Conservation (phyloP, 2,113 vertebrate species). For the Columbina picui region DNA sequence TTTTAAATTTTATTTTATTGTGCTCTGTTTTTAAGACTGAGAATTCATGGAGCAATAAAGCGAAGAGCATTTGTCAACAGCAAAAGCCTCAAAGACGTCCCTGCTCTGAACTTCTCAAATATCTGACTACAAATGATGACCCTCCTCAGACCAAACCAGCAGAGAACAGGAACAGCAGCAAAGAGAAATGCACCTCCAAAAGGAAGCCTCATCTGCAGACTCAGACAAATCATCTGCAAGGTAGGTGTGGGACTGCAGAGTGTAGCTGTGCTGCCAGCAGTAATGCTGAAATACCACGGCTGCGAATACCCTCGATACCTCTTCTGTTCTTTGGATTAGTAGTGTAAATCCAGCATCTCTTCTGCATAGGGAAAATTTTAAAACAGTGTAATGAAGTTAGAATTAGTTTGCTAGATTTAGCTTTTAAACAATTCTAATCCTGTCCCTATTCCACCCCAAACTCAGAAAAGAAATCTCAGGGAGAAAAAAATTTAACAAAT, state of each 20-base stretch:
- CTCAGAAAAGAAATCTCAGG: not conserved
- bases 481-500: not conserved
- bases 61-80: conserved; percentile 90
- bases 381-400: not conserved
- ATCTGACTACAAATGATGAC: conserved; percentile 96
- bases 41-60: conserved; percentile 94
- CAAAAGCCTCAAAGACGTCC: conserved; percentile 95
- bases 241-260: conserved; percentile 77
- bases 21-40: conserved; percentile 85
- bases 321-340: not conserved
- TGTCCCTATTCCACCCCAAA: not conserved
- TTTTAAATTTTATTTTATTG: conserved; percentile 25
- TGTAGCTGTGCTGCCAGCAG: conserved; percentile 65
- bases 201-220: conserved; percentile 85
- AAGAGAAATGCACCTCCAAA: conserved; percentile 89
- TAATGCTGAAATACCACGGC: not conserved
- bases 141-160: conserved; percentile 91
- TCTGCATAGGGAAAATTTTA: not conserved
- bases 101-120: conserved; percentile 98
- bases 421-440: not conserved
- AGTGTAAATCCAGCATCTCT: not conserved
- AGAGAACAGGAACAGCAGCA: conserved; percentile 89
- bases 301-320: not conserved
- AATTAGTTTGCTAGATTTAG: conserved; percentile 1
- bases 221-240: conserved; percentile 92